Conservation (phyloP, 2,888 invertebrate species). For the Agonopterix heracliana region DNA sequence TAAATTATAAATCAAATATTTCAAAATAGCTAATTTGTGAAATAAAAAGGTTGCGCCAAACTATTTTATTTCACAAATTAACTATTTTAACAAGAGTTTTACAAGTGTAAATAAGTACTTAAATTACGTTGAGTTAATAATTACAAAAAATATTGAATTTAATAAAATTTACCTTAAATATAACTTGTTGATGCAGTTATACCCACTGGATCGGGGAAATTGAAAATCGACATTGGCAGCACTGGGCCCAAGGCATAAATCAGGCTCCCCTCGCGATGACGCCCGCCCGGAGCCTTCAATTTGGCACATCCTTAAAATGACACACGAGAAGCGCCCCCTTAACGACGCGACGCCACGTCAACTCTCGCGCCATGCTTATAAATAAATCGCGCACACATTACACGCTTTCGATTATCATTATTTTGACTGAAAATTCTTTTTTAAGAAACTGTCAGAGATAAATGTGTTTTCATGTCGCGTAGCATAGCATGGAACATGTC, state of each 20-base stretch:
- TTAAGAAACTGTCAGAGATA: neutral
- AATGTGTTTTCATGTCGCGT: no score
- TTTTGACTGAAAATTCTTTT: slow-evolving; percentile 13
- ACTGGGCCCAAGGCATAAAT: slow-evolving; percentile 58
- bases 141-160: slow-evolving; percentile 8
- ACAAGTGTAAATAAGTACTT: no score
- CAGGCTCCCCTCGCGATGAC: slow-evolving; percentile 69
- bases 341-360: slow-evolving; percentile 64
- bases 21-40: no score
- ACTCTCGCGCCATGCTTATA: slow-evolving; percentile 45
- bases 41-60: no score
- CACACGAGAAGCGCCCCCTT: slow-evolving; percentile 71
- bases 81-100: no score
- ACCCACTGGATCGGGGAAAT: no score
- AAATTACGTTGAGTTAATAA: no score
- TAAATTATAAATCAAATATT: no score
- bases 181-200: no score
- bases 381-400: slow-evolving; percentile 42
- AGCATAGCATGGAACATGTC: no score
- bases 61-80: no score
- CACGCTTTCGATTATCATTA: slow-evolving; percentile 20
- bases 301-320: slow-evolving; percentile 77
- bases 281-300: slow-evolving; percentile 71
- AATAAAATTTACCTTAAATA: no score
- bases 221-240: neutral